Conservation (phyloP, 2,113 vertebrate species). For the Choloepus hoffmanni region DNA sequence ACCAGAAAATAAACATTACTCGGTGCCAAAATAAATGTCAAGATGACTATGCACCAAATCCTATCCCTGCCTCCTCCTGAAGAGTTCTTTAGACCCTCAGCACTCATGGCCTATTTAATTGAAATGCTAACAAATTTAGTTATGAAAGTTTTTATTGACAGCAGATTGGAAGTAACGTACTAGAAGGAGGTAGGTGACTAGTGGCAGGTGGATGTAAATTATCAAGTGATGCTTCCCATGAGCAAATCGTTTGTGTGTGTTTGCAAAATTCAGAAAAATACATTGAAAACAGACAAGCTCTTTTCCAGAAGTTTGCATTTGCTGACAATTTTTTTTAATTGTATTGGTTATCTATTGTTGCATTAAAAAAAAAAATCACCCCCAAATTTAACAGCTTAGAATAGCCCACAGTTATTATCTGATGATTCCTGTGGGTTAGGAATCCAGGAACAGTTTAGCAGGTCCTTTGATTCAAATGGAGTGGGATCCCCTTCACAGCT, state of each 20-base stretch:
- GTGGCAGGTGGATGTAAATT: background rate
- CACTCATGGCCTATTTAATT: background rate
- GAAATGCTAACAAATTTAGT: background rate
- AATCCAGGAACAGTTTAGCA: background rate
- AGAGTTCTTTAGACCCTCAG: background rate
- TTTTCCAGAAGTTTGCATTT: background rate
- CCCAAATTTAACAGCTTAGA: background rate
- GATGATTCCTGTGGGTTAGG: background rate
- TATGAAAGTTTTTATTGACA: background rate
- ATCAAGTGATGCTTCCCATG: background rate
- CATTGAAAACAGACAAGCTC: background rate
- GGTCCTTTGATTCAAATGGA: background rate
- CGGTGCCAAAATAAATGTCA: conserved; percentile 11
- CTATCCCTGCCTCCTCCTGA: background rate
- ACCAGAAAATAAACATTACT: conserved; percentile 9
- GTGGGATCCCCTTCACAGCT: background rate
- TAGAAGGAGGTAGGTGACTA: background rate
- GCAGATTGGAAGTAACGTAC: background rate
- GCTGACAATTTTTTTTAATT: background rate
- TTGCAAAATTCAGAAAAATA: background rate
- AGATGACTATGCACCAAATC: background rate
- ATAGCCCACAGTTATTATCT: background rate
- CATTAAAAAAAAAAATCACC: background rate
- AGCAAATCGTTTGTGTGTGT: background rate
- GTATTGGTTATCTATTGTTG: background rate